Percentiles rank a stretch among this genome's conserved stretches.
Conservation (phyloP, 35 echinoderm and acorn worm species). For the Patiria miniata region DNA sequence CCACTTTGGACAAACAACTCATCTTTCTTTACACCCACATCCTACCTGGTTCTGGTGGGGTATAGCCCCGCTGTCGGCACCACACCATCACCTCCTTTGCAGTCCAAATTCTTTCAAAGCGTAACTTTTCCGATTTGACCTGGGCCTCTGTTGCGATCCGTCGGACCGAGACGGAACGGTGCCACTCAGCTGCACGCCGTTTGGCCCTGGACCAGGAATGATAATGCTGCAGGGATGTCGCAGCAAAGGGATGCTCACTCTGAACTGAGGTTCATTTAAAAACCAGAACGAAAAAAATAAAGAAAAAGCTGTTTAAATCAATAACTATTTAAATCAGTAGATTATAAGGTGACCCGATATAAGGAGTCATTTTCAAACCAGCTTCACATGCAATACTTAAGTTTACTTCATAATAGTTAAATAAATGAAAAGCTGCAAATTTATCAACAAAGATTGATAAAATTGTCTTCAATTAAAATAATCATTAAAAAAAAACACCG, state of each 20-base stretch:
- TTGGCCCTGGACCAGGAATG: conserved; percentile 82
- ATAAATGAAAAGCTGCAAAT: too few relatives aligned
- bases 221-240: conserved; percentile 69
- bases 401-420: too few relatives aligned
- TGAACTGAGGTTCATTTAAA: conserved; percentile 44
- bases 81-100: conserved; percentile 83
- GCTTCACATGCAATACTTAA: too few relatives aligned
- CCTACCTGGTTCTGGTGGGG: conserved; percentile 72
- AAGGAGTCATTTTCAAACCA: too few relatives aligned
- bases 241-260: conserved; percentile 81
- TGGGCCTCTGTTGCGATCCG: conserved; percentile 41
- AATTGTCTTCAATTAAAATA: too few relatives aligned
- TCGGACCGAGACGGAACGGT: conserved; percentile 73
- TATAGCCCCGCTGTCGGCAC: conserved; percentile 87
- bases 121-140: conserved; percentile 47
- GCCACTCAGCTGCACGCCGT: conserved; percentile 86
- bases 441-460: too few relatives aligned
- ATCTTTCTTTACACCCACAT: background rate
- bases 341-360: too few relatives aligned
- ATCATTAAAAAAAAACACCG: too few relatives aligned
- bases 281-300: too few relatives aligned
- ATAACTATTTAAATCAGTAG: too few relatives aligned
- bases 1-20: background rate
- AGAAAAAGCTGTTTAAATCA: too few relatives aligned
- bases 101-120: conserved; percentile 61